Conservation (phyloP, 2,888 invertebrate species). For the Stenchaetothrips biformis region DNA sequence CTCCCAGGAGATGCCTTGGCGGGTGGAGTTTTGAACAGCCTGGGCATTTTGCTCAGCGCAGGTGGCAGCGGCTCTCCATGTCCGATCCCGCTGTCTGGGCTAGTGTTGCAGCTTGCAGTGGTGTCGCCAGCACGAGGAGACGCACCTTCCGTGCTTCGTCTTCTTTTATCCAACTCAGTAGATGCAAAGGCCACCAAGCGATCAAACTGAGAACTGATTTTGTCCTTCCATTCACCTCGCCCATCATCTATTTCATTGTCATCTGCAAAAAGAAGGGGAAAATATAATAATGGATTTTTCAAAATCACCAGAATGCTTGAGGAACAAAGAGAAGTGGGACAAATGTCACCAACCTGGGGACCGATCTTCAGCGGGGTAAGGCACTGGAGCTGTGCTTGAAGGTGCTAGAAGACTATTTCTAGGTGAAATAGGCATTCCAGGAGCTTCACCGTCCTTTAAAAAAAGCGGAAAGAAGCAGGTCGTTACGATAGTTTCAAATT, state of each 20-base stretch:
- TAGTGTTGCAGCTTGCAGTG: conserved; percentile 67
- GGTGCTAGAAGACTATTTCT: background rate
- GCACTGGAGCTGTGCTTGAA: background rate
- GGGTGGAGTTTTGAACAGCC: conserved; percentile 46
- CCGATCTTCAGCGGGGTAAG: background rate
- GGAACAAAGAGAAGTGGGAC: background rate
- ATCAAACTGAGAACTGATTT: conserved; percentile 90
- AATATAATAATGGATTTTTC: background rate
- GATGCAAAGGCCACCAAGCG: conserved; percentile 89
- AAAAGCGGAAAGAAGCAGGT: background rate
- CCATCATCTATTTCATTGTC: conserved; percentile 57
- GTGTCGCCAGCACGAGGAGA: conserved; percentile 39
- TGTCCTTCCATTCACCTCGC: conserved; percentile 89
- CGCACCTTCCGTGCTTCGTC: conserved; percentile 74
- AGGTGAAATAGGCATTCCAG: background rate
- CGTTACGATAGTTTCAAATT: background rate
- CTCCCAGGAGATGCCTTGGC: conserved; percentile 48
- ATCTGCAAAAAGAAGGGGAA: conserved; percentile 42
- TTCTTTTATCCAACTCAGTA: conserved; percentile 81
- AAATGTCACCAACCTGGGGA: background rate
- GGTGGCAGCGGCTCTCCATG: conserved; percentile 58
- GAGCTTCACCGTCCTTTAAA: background rate
- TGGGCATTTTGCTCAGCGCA: conserved; percentile 44
- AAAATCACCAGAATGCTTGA: background rate
- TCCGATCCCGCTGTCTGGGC: conserved; percentile 81